Base-by-base conservation (phyloP, 1,140 invertebrate species). In the Rhopalosiphum padi region DNA sequence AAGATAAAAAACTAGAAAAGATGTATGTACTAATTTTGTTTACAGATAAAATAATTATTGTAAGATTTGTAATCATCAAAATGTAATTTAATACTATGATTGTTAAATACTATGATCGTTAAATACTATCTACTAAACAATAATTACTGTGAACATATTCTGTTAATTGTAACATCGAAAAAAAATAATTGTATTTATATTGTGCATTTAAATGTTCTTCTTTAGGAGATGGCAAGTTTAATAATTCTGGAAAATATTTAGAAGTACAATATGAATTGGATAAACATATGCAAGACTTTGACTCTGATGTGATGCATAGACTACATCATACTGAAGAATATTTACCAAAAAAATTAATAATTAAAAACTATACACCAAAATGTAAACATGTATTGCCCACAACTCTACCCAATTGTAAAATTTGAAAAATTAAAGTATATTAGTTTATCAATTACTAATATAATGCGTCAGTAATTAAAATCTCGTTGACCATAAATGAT, bases 151-250 rank as follows among this genome's bases (percentile, higher is more conserved):
- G 9, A 60, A 30, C 3, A 60, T 60, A 60, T 11, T 60, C 1
- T 41, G 9, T 85, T 25, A 85, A 41, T 85, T 43, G 8, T 85
- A 85, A 85, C 8, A 85, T 83, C 0, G 4, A 43, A 43, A 3
- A 37, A 83, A 85, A 77, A 41, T 77, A 18, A 77, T 18, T 77
- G 1, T 77, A 77, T n/a, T n/a, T n/a, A 18, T 77, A n/a, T 77
- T n/a, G 30, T 51, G 21, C 25, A 87, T 77, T 89, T 30, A 89
- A 77, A 68, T 68, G 7, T 68, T 30, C 2, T 48, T 35, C 82
- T 83, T 46, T 91, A 94, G 94, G 94, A 43, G 94, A 94, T 41
- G 91, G 68, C n/a, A 88, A 77, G 35, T 94, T 91, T 35, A 68
- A 92, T 25, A 60, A 92, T 91, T 92, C 53, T 48, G 43, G 23